Evolutionary conservation across 2,797 vertebrate genomes (phyloP), one percentile per base, ranked within the genome.

Genomic region (Syngnathus rostellatus): DNA sequence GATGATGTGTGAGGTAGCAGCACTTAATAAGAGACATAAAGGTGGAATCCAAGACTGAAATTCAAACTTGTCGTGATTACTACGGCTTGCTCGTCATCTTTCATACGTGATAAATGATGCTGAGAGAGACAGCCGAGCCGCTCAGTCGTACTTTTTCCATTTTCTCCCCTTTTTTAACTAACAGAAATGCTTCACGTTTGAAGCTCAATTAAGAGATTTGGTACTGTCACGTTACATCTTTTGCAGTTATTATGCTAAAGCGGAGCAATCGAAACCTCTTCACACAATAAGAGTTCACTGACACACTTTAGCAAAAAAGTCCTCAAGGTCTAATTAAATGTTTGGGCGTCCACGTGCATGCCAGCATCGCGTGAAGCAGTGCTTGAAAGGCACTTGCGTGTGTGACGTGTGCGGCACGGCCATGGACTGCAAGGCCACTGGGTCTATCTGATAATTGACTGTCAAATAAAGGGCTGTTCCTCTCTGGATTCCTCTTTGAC

Each of bases 371-470:
- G 17, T 43, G 60, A 25, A 23, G n/a, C 40, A 7, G 40, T 23
- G 62, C 67, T 77, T 83, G 70, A 81, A 70, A 70, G 64, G 62
- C 75, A 63, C 68, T 73, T 62, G 73, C 6, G 40, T 59, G 14
- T 54, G 68, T 63, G 25, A 25, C 64, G 74, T 74, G 78, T 21
- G 77, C 77, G 40, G 68, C 77, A 74, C 46, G 21, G 72, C 73
- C 72, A 40, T 75, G 75, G 73, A 81, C 78, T 74, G 77, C 23
- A 54, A 75, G 80, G 81, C 83, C 84, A 80, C 74, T 71, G 77
- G 87, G 86, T 89, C 83, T 81, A 88, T 87, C 86, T 85, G 84
- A 88, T 88, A 89, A 89, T 88, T 86, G 87, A 88, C 77, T 86
- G 84, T 80, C 77, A 86, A 84, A 86, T 87, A 87, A 86, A 86